Conservation (phyloP, 2,797 vertebrate genomes). For the Tangara arthus region DNA sequence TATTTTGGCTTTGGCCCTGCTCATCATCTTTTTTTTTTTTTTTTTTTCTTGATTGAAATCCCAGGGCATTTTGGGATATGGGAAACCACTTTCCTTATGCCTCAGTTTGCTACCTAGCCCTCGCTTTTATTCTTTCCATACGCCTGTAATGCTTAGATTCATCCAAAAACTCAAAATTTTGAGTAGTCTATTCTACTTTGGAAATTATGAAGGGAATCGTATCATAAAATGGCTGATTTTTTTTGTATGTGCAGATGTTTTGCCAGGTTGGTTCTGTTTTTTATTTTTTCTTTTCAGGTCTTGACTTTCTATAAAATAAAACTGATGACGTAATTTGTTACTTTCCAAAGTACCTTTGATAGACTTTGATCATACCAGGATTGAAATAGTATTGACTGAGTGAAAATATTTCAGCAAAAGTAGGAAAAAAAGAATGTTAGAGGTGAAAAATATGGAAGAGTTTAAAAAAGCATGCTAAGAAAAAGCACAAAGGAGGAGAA, state of each 20-base stretch:
- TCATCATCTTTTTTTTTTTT: not conserved
- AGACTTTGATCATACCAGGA: not conserved
- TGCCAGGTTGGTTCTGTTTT: not conserved
- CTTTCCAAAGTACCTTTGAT: not conserved
- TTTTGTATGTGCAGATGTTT: not conserved
- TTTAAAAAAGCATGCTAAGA: accelerated
- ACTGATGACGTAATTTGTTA: not conserved
- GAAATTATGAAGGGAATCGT: not conserved
- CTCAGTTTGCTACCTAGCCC: not conserved
- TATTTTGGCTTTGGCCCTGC: not conserved
- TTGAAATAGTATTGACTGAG: conserved; percentile 8
- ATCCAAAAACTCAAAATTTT: not conserved
- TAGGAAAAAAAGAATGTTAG: not conserved
- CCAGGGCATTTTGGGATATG: not conserved
- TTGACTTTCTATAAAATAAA: not conserved
- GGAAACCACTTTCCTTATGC: not conserved
- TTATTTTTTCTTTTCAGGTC: not conserved
- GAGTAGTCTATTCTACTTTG: not conserved
- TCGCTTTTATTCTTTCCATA: not conserved
- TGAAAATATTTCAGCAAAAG: conserved; percentile 2
- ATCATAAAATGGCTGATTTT: not conserved
- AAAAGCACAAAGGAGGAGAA: not conserved
- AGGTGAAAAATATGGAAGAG: not conserved
- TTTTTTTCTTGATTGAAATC: not conserved
- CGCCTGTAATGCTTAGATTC: not conserved